phyloP scores from a whole-genome alignment of 1,140 invertebrate genomes.

The Drosophila kohkoa region DNA sequence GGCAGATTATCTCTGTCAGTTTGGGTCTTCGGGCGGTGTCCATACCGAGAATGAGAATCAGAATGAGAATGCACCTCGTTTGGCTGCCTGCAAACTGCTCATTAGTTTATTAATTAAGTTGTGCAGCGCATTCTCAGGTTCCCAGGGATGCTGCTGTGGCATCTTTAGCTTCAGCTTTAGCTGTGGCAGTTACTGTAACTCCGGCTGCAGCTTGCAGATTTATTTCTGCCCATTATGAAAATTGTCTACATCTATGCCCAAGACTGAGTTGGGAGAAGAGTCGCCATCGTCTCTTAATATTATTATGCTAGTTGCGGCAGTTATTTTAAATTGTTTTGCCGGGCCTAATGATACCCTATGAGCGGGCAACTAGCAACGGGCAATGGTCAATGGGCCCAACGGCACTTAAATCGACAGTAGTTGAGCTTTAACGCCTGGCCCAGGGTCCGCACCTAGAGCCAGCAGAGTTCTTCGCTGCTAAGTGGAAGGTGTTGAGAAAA shows the following conservation, averaged over 20 bases:
- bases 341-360: constrained; percentile 77
- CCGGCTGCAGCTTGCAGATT: constrained; percentile 59
- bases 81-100: constrained; percentile 71
- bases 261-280: constrained; percentile 3
- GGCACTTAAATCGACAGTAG: constrained; percentile 81
- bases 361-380: constrained; percentile 4
- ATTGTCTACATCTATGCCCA: constrained; percentile 65
- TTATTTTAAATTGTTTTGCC: constrained; percentile 83
- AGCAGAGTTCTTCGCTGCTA: constrained; percentile 39
- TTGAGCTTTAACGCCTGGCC: constrained; percentile 72
- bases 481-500: constrained; percentile 83
- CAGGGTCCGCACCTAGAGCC: constrained; percentile 18
- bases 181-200: constrained; percentile 1
- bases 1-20: constrained; percentile 67
- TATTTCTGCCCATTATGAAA: constrained; percentile 81
- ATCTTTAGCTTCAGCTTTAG: not conserved
- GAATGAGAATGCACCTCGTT: constrained; percentile 32
- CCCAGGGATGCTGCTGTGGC: constrained; percentile 42
- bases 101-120: constrained; percentile 84
- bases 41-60: not conserved
- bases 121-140: constrained; percentile 53
- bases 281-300: constrained; percentile 64
- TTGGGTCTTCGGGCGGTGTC: constrained; percentile 18
- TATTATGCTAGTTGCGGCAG: constrained; percentile 81
- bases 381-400: constrained; percentile 44